phyloP scores from a whole-genome alignment of 2,888 invertebrate genomes.

The Agrilus biguttatus region DNA sequence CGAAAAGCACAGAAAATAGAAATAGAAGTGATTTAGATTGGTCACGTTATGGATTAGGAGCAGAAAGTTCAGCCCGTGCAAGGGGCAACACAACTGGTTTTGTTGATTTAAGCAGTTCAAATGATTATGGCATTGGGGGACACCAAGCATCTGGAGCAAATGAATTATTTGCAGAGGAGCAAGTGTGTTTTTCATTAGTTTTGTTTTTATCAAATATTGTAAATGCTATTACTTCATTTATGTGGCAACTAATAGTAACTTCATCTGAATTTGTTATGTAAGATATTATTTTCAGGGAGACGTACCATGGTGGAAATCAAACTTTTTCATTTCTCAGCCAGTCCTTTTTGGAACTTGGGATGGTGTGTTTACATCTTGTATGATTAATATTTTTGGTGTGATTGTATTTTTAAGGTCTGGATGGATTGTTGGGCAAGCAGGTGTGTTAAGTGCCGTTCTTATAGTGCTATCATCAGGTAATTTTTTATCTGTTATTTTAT shows the following conservation, averaged over 20 bases:
- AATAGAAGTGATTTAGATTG: slow-evolving; percentile 32
- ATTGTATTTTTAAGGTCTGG: slow-evolving; percentile 93
- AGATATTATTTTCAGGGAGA: slow-evolving; percentile 42
- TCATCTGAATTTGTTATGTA: background rate
- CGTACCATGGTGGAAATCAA: slow-evolving; percentile 91
- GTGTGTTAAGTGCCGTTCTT: slow-evolving; percentile 63
- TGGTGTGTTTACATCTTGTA: slow-evolving; percentile 93
- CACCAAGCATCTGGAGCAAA: slow-evolving; percentile 78
- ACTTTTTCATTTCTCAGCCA: slow-evolving; percentile 91
- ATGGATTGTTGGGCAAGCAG: slow-evolving; percentile 92
- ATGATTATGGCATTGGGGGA: slow-evolving; percentile 63
- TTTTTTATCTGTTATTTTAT: background rate
- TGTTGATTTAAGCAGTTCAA: slow-evolving; percentile 60
- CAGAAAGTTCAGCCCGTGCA: slow-evolving; percentile 31
- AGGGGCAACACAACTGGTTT: slow-evolving; percentile 58
- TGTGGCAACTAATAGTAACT: too few relatives aligned
- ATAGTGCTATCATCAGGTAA: slow-evolving; percentile 70
- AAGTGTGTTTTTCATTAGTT: slow-evolving; percentile 37
- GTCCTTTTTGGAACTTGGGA: slow-evolving; percentile 96
- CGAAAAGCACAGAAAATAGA: slow-evolving; percentile 16
- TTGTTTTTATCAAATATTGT: background rate
- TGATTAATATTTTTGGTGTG: slow-evolving; percentile 95
- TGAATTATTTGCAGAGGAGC: slow-evolving; percentile 83
- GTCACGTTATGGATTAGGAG: slow-evolving; percentile 38
- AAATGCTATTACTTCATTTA: too few relatives aligned